Conservation (phyloP, 2,113 vertebrate species). For the Odocoileus hemionus region DNA sequence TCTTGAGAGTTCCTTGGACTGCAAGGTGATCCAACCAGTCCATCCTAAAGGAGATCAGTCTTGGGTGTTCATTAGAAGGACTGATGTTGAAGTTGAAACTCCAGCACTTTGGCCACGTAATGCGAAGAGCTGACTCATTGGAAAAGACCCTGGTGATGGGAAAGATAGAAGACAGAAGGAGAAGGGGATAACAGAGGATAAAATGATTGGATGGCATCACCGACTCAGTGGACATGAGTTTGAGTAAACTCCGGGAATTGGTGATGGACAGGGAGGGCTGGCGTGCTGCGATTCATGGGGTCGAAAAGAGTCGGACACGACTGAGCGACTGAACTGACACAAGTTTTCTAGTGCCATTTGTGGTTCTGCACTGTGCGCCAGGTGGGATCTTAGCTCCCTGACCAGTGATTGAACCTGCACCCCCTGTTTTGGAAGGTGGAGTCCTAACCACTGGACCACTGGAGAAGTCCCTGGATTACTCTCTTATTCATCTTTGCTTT, state of each 20-base stretch:
- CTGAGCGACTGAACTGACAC: neutral
- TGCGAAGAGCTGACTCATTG: neutral
- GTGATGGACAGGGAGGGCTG: neutral
- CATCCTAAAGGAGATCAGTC: neutral
- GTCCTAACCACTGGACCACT: neutral
- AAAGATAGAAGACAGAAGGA: neutral
- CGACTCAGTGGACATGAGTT: neutral
- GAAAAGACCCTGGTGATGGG: neutral
- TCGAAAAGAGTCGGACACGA: rapidly evolving
- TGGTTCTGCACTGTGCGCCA: neutral
- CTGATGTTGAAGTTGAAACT: neutral
- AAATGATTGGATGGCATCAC: neutral
- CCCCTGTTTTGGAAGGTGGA: neutral
- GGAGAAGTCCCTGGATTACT: neutral
- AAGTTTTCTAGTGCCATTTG: neutral
- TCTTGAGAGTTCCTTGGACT: neutral
- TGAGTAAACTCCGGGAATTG: neutral
- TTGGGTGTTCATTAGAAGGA: neutral
- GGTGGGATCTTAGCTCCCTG: neutral
- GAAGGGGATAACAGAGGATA: neutral
- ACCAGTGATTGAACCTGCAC: neutral
- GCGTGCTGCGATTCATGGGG: neutral
- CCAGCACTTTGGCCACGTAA: neutral
- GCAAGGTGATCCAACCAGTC: neutral
- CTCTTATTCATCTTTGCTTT: neutral